phyloP scores from a whole-genome alignment of 2,113 vertebrate species.

The Syngnathus floridae region DNA sequence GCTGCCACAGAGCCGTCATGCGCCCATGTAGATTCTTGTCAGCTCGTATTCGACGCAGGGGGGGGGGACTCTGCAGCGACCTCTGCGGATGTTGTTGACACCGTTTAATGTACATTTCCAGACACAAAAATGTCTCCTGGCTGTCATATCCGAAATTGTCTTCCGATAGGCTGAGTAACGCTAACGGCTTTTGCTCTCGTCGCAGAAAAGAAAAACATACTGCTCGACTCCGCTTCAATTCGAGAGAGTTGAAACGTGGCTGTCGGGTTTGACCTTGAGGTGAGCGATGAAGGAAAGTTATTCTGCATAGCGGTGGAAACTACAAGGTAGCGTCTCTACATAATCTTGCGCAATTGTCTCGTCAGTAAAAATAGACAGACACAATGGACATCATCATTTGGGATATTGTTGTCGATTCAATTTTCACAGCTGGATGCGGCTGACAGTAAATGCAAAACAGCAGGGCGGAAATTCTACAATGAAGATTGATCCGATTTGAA shows the following conservation, averaged over 20 bases:
- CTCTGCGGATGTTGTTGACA: constrained; percentile 60
- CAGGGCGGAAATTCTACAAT: constrained; percentile 48
- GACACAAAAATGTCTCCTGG: constrained; percentile 58
- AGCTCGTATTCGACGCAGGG: constrained; percentile 59
- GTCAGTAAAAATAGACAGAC: constrained; percentile 39
- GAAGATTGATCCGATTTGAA: constrained; percentile 53
- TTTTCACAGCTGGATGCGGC: constrained; percentile 52
- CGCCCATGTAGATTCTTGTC: constrained; percentile 52
- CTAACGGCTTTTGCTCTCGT: constrained; percentile 48
- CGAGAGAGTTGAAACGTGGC: constrained; percentile 40
- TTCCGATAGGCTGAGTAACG: constrained; percentile 49
- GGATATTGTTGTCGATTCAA: constrained; percentile 45
- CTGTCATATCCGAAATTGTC: constrained; percentile 54
- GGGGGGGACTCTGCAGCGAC: constrained; percentile 66
- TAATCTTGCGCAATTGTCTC: constrained; percentile 48
- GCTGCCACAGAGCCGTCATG: constrained; percentile 71
- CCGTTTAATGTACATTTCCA: constrained; percentile 70
- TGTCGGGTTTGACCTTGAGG: constrained; percentile 54
- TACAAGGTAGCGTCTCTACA: constrained; percentile 32
- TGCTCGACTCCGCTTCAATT: constrained; percentile 22
- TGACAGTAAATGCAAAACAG: constrained; percentile 47
- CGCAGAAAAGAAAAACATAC: constrained; percentile 44
- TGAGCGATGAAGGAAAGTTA: constrained; percentile 46
- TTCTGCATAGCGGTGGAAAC: constrained; percentile 39
- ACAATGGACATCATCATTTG: constrained; percentile 42